Evolutionary conservation across 2,888 invertebrate genomes (phyloP).

Genomic region (Lasius fuliginosus): DNA sequence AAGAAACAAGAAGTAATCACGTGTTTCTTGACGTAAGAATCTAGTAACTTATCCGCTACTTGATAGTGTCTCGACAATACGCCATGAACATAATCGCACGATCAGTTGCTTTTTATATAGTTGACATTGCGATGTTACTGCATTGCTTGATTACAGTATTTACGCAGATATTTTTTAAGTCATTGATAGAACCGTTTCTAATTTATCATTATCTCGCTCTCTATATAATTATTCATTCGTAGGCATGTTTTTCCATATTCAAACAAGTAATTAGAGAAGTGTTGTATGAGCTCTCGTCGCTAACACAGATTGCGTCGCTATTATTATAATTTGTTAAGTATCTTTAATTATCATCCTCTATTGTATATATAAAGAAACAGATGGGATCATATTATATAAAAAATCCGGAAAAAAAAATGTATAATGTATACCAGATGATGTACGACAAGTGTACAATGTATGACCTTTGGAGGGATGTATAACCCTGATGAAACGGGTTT

Average conservation of each 20-base stretch:
- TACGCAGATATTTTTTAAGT: not conserved
- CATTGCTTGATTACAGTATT: not conserved
- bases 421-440: not conserved
- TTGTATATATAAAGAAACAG: not conserved
- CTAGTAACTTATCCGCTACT: not conserved
- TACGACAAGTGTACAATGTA: not conserved
- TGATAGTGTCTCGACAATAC: not conserved
- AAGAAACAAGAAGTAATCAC: not conserved
- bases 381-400: not conserved
- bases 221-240: slow-evolving; percentile 5
- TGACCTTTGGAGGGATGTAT: not conserved
- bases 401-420: not conserved
- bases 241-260: not conserved
- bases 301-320: not conserved
- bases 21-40: not conserved
- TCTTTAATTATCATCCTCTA: not conserved
- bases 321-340: not conserved
- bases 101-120: not conserved
- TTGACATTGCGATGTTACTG: not conserved
- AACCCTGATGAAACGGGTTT: not conserved
- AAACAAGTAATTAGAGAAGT: not conserved
- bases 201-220: not conserved
- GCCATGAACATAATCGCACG: not conserved
- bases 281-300: not conserved
- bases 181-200: not conserved